A percentile compares a stretch with the other conserved stretches of the same genome.
Conservation (phyloP, 2,888 invertebrate genomes). For the Thera obeliscata region DNA sequence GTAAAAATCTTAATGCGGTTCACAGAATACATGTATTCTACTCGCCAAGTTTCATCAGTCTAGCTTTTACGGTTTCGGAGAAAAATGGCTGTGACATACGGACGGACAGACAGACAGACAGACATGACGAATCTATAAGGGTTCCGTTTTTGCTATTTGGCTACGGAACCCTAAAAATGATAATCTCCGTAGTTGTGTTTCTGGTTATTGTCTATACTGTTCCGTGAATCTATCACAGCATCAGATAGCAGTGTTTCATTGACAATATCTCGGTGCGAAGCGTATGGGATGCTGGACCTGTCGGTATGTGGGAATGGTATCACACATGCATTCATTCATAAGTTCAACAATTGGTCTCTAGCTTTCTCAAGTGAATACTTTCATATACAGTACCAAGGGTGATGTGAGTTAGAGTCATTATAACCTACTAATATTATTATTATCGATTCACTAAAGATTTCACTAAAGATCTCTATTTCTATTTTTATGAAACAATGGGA, state of each 20-base stretch:
- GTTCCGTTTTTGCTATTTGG: too few relatives aligned
- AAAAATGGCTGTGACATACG: too few relatives aligned
- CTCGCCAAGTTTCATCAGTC: too few relatives aligned
- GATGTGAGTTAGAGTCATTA: not conserved
- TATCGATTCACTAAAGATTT: slow-evolving; percentile 48
- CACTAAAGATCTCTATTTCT: slow-evolving; percentile 83
- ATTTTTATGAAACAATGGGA: too few relatives aligned
- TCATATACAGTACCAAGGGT: not conserved
- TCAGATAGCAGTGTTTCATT: slow-evolving; percentile 66
- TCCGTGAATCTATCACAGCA: slow-evolving; percentile 43
- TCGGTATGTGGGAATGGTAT: slow-evolving; percentile 39
- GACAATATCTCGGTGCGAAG: slow-evolving; percentile 60
- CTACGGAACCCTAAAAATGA: too few relatives aligned
- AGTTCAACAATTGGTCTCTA: not conserved
- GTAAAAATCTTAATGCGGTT: too few relatives aligned
- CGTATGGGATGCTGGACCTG: slow-evolving; percentile 60
- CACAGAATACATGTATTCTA: too few relatives aligned
- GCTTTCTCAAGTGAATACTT: not conserved
- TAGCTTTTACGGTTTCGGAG: too few relatives aligned
- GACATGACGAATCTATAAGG: too few relatives aligned
- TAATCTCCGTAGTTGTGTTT: slow-evolving; percentile 5
- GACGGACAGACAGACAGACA: too few relatives aligned
- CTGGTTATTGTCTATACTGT: slow-evolving; percentile 14
- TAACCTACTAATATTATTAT: not conserved
- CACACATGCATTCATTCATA: slow-evolving; percentile 21